Evolutionary conservation across 2,797 vertebrate species (phyloP), one percentile per base, ranked within the genome.

Genomic region (Micromesistius poutassou): DNA sequence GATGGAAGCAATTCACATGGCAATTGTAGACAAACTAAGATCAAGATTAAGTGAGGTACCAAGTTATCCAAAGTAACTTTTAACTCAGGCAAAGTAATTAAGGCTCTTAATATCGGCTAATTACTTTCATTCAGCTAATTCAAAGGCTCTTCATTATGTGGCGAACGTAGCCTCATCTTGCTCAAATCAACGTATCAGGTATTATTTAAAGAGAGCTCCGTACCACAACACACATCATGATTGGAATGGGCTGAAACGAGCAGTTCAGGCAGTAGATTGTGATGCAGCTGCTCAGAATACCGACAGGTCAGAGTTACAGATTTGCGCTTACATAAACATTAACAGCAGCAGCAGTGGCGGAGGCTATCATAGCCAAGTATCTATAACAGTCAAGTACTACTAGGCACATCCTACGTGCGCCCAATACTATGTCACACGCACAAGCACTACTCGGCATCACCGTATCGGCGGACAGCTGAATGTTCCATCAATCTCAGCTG

Each of bases 311-410:
- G 62, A 68, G 62, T 68, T 68, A 68, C 62, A 28, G 62, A 68
- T 68, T 68, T 68, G 25, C 62, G 62, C 62, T 68, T 68, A 68
- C 62, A 68, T 68, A 68, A 68, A 68, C 62, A 68, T 68, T 68
- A 68, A 68, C 62, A 68, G 25, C 62, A 28, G n/a, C 25, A 13
- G 62, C 62, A 13, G 62, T 28, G 25, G 62, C 25, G 62, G 25
- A 28, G 62, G 62, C 62, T 68, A 68, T 68, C 62, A 68, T 68
- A 68, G 62, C 62, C 62, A 68, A 68, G 62, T 68, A 68, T 68
- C n/a, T 68, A 68, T 68, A 68, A 28, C 62, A 28, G 62, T 68
- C 62, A 68, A 68, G 62, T 68, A 28, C n/a, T 68, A 68, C 62
- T 68, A 25, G 62, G 62, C n/a, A 28, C 62, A 68, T 68, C 62